Conservation (phyloP, 2,797 vertebrate genomes). For the Chelonia mydas region DNA sequence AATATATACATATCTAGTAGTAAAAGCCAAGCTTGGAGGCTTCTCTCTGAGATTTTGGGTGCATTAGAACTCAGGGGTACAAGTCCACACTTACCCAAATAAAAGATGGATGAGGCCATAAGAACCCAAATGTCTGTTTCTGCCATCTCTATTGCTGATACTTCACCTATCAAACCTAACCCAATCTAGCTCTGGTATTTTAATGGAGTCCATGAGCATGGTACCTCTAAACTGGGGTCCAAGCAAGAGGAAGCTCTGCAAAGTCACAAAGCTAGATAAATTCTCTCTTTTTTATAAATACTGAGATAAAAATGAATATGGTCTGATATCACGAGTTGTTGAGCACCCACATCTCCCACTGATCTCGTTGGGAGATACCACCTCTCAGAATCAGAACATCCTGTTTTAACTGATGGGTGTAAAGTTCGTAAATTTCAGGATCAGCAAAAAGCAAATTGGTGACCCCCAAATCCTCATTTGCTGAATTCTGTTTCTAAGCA, state of each 20-base stretch:
- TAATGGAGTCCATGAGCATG: background rate
- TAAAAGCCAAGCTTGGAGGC: background rate
- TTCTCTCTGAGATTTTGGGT: background rate
- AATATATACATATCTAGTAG: background rate
- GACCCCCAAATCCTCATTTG: background rate
- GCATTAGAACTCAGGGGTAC: background rate
- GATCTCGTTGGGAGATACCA: background rate
- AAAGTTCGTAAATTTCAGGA: background rate
- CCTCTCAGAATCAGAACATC: background rate
- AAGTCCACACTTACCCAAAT: background rate
- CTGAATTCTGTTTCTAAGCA: background rate
- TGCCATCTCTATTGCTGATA: background rate
- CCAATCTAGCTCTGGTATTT: background rate
- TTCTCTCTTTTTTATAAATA: background rate
- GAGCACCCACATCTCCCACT: background rate
- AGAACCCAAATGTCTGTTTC: background rate
- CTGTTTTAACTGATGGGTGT: background rate
- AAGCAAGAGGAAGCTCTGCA: background rate
- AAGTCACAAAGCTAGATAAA: background rate
- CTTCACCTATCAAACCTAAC: background rate
- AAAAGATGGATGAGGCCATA: background rate
- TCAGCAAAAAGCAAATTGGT: background rate
- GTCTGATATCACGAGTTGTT: background rate
- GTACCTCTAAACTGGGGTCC: background rate
- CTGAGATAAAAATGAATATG: background rate